Percentiles rank a stretch among this genome's conserved stretches.
Conservation (phyloP, 2,888 invertebrate species). For the Spatulosminthurus flaviceps region DNA sequence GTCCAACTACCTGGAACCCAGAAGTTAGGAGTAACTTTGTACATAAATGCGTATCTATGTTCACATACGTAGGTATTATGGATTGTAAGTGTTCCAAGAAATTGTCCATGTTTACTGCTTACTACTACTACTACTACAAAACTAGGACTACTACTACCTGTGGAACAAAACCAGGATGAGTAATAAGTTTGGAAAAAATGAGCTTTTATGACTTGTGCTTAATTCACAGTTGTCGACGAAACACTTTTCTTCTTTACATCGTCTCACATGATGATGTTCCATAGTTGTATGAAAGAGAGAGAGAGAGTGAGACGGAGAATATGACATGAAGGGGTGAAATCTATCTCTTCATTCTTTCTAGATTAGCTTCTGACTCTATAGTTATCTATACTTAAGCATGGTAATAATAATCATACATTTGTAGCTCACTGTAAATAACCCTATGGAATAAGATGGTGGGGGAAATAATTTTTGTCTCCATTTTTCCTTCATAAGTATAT, state of each 20-base stretch:
- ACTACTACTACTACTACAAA: background rate
- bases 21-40: background rate
- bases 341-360: constrained; percentile 14
- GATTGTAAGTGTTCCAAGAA: background rate
- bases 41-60: background rate
- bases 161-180: constrained; percentile 13
- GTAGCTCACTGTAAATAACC: too few species aligned
- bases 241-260: background rate
- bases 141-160: too few species aligned
- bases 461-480: too few species aligned
- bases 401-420: too few species aligned
- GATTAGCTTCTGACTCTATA: background rate
- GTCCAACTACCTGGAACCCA: constrained; percentile 31
- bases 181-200: constrained; percentile 32
- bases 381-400: background rate
- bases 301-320: background rate
- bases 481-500: too few species aligned
- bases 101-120: background rate
- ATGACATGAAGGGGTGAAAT: constrained; percentile 11
- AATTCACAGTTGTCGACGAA: constrained; percentile 50
- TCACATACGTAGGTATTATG: background rate
- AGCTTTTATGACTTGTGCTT: constrained; percentile 48
- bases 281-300: too few species aligned
- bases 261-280: too few species aligned
- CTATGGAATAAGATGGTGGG: too few species aligned